Base-by-base conservation (phyloP, 2,113 vertebrate genomes). In the Coptodon bakossiorum region DNA sequence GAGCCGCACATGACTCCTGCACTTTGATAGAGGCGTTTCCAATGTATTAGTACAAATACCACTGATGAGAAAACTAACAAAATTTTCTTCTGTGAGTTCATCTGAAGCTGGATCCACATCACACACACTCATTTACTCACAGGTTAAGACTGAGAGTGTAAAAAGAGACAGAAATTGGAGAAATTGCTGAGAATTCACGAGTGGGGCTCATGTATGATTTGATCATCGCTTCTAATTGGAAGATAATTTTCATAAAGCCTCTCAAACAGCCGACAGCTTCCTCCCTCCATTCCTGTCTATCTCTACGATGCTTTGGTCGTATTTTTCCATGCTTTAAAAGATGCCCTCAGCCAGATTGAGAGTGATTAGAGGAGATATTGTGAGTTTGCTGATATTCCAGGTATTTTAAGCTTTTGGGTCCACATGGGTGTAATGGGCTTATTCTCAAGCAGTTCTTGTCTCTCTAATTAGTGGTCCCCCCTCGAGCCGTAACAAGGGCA, bases 181-280 rank as follows among this genome's bases (percentile, higher is more conserved):
- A 82, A 97, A 97, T 97, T 96, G 97, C 96, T 94, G 96, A 96
- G 96, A 96, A 96, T 97, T 97, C 96, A 96, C 96, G 94, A 96
- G 96, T 97, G 73, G 95, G 96, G 96, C 96, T 98, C 96, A 96
- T 96, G 96, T 96, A 96, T 97, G 96, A 97, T 98, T 98, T 98
- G 98, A 98, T 98, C 96, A 97, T 97, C 95, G 95, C 96, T 96
- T 97, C 97, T 98, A 99, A 99, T 98, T 99, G 97, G 97, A 97
- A 97, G 97, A 98, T 98, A 93, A 98, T 98, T 98, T 98, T 98
- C 96, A 96, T 97, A 97, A 98, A 98, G 97, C 96, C 97, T 97
- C 98, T 98, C 96, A 97, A 97, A 97, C 94, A 96, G 95, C 96
- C 98, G 98, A 98, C 98, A 98, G 96, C 96, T 96, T 97, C 96